Percentiles rank a stretch among this genome's conserved stretches.
phyloP scores from a whole-genome alignment of 2,797 vertebrate species.

The Phrynocephalus guinanensis region DNA sequence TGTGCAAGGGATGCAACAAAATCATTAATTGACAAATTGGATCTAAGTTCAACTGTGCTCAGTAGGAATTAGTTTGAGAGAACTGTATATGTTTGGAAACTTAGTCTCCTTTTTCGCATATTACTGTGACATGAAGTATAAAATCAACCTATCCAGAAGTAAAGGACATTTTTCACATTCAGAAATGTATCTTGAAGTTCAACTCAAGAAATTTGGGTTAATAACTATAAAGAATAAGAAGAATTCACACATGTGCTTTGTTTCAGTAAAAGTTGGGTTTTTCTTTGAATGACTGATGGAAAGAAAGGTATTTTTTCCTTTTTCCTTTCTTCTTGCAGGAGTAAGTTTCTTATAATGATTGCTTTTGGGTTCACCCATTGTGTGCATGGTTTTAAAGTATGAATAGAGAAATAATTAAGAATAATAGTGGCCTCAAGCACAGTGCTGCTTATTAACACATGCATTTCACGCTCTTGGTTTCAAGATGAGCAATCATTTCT shows the following conservation, averaged over 20 bases:
- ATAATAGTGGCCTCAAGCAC: conserved; percentile 48
- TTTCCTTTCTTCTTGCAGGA: conserved; percentile 12
- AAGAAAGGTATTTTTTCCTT: conserved; percentile 52
- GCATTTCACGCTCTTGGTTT: conserved; percentile 36
- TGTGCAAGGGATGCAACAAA: neutral
- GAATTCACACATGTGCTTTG: neutral
- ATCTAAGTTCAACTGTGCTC: neutral
- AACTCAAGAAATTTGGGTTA: neutral
- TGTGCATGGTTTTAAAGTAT: conserved; percentile 23
- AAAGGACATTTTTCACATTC: neutral
- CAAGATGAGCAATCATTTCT: conserved; percentile 59
- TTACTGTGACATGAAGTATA: too few species aligned
- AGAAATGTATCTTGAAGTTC: neutral
- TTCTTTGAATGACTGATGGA: conserved; percentile 40
- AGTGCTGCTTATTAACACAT: conserved; percentile 46
- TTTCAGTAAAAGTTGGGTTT: conserved; percentile 21
- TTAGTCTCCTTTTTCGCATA: neutral
- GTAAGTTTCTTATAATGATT: conserved; percentile 54
- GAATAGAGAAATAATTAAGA: conserved; percentile 57
- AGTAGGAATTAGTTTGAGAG: neutral
- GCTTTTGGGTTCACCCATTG: conserved; percentile 58
- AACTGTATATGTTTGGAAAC: neutral
- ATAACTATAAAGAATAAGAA: neutral
- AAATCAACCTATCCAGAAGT: neutral
- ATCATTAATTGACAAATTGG: neutral